Evolutionary conservation across 2,888 invertebrate species (phyloP), one percentile per base, ranked within the genome.

Genomic region (Cerceris rybyensis): DNA sequence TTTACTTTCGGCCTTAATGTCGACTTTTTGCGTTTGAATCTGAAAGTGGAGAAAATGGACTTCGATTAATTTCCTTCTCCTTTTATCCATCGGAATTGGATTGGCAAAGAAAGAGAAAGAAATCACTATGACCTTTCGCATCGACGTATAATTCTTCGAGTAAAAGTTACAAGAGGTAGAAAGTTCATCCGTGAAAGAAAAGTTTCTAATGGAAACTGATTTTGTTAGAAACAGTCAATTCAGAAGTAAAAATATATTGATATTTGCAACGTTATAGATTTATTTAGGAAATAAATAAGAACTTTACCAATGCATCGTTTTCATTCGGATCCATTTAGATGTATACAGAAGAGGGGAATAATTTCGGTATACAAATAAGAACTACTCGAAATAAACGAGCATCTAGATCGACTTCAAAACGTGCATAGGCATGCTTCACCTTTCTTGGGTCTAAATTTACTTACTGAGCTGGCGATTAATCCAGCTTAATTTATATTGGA

Each of bases 1-100:
- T 94, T 98, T 98, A 93, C 98, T 97, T 93, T 96, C 96, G 84
- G 96, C 98, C 93, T 98, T 98, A 93, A 98, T 95, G 89, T 98
- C 97, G 93, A 98, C 93, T 93, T 98, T 98, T 94, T 97, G 96
- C 89, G 95, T 96, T 94, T 97, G 96, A 91, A 98, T 97, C 97
- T 97, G 94, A 92, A 92, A 86, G 17, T 84, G 86, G 80, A 52
- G 13, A 49, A n/a, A 13, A 6, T 60, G 11, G 28, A 14, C 78
- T 41, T 69, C 9, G 66, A 0, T 11, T 6, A 8, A 42, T 8
- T 6, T 6, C 0, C 46, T 39, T 2, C 9, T 46, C 0, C 2
- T 7, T n/a, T 11, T 8, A 8, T 6, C 50, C 17, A 58, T 39
- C 28, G 11, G 11, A 16, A 49, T 42, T 16, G 4, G 9, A 4